Base-by-base conservation (phyloP, 1,140 invertebrate species). In the Aphelinus atriplicis region DNA sequence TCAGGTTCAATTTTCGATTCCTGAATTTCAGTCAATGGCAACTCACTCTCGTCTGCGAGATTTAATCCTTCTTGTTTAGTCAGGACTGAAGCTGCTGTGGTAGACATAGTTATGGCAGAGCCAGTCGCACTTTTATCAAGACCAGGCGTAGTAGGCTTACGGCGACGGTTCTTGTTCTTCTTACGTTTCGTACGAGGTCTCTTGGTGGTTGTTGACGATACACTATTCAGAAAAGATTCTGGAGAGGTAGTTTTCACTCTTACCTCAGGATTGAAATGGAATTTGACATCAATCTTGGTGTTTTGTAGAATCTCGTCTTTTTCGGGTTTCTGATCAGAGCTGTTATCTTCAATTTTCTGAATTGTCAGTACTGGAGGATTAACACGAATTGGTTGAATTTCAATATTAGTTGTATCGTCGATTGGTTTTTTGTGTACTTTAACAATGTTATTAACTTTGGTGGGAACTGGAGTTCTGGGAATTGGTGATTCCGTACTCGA, bases 151-250 rank as follows among this genome's bases (percentile, higher is more conserved):
- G 83, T 73, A 7, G 90, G 90, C 72, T 89, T 89, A 2, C 89
- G 85, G 70, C 90, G 87, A n/a, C 90, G 85, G 64, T 69, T 89
- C 63, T 91, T 92, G 76, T 90, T 91, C 80, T 90, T 92, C 87
- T 91, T 92, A 57, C 85, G 84, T 76, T 89, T 90, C 1, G 63
- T 81, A 81, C 88, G 87, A 3, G 80, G 48, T 55, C 87, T 86
- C 76, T 90, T 88, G 50, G 90, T 88, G 7, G 89, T 88, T 48
- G 87, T 88, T 62, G 86, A 48, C 1, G 80, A 80, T 2, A 81
- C 79, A 3, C 77, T 48, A 26, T 26, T 26, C 26, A 26, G 26
- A 26, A 26, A 26, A 26, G 26, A 26, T 26, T 26, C 26, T 26
- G 26, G 26, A 26, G 26, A 26, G 26, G 26, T 26, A 26, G 26